Evolutionary conservation across 2,113 vertebrate genomes (phyloP).

Genomic region (Mesembrinibis cayennensis): DNA sequence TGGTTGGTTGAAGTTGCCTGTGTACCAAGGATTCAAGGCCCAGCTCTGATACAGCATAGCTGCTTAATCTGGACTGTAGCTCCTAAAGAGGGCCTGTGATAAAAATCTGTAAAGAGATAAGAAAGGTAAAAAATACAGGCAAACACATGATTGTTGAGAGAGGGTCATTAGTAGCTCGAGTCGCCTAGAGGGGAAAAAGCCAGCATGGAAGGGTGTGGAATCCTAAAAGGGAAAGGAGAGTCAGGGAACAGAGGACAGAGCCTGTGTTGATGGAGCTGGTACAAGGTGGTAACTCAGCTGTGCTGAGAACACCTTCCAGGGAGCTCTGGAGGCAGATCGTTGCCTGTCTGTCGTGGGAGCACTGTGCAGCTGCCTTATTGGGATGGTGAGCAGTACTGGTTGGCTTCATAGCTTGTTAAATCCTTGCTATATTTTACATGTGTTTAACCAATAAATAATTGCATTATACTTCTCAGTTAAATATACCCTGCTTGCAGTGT

Average conservation of each 20-base stretch:
- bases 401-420: neutral
- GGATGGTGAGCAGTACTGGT: neutral
- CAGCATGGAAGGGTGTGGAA: neutral
- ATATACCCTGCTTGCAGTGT: neutral
- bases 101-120: neutral
- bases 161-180: neutral
- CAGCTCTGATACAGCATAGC: neutral
- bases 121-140: neutral
- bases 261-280: neutral
- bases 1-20: neutral
- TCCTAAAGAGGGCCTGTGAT: neutral
- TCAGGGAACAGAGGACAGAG: neutral
- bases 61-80: neutral
- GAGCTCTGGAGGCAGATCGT: neutral
- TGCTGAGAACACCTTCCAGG: neutral
- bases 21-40: neutral
- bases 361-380: neutral
- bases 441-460: neutral
- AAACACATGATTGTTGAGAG: neutral
- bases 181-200: neutral
- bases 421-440: neutral
- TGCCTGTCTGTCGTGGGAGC: neutral
- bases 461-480: neutral
- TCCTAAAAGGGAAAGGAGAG: neutral
- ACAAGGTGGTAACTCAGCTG: neutral